Evolutionary conservation across 2,888 invertebrate genomes (phyloP).

Genomic region (Mechanitis mazaeus): DNA sequence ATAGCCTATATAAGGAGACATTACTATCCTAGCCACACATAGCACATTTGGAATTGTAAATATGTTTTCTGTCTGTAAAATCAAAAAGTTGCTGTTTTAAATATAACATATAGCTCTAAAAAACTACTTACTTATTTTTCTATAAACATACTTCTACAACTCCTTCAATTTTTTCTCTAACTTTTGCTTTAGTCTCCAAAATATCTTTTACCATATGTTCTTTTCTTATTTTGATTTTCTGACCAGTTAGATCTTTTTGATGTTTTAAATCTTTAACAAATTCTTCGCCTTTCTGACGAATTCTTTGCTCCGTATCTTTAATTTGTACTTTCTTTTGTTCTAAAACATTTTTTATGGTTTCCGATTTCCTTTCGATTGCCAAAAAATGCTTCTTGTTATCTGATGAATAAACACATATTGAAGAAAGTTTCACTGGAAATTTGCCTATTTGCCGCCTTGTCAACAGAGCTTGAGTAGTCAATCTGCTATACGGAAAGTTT

Average conservation of each 20-base stretch:
- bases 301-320: constrained; percentile 74
- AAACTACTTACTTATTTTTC: constrained; percentile 3
- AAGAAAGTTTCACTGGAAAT: constrained; percentile 38
- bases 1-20: constrained; percentile 93
- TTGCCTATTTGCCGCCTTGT: constrained; percentile 36
- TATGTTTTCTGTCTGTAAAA: constrained; percentile 85
- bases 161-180: constrained; percentile 83
- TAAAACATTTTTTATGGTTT: constrained; percentile 75
- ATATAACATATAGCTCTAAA: constrained; percentile 1
- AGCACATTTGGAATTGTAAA: constrained; percentile 95
- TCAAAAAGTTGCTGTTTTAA: constrained; percentile 8
- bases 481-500: constrained; percentile 35
- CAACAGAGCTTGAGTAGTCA: constrained; percentile 28
- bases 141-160: constrained; percentile 79
- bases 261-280: constrained; percentile 65
- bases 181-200: constrained; percentile 81
- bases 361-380: constrained; percentile 65
- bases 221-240: constrained; percentile 75
- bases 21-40: constrained; percentile 88
- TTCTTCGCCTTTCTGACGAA: constrained; percentile 63
- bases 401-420: constrained; percentile 52
- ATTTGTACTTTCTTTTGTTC: constrained; percentile 79
- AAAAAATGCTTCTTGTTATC: constrained; percentile 61
- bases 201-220: constrained; percentile 82
- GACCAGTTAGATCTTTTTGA: constrained; percentile 62